Evolutionary conservation across 1,140 invertebrate genomes (phyloP).

Genomic region (Euwallacea fornicatus): DNA sequence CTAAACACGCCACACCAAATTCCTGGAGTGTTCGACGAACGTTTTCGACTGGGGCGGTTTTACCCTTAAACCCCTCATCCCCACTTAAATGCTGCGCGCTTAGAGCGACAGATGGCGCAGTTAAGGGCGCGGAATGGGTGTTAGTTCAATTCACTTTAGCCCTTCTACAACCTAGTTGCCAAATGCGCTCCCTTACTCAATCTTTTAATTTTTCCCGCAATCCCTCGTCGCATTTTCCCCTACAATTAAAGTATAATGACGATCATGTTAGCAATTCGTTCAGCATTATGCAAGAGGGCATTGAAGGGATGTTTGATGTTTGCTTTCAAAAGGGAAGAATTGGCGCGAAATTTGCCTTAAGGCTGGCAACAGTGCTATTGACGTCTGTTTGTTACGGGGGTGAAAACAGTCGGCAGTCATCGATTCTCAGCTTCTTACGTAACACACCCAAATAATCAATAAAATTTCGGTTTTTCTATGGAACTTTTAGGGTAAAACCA

Average conservation of each 20-base stretch:
- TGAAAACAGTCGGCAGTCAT: conserved; percentile 5
- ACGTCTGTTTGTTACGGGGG: neutral
- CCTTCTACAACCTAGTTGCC: conserved; percentile 12
- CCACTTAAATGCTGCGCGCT: conserved; percentile 41
- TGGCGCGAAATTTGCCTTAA: neutral
- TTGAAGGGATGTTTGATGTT: neutral
- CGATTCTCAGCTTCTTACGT: conserved; percentile 2
- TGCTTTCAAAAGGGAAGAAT: neutral
- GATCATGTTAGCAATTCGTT: no score
- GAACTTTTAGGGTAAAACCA: no score
- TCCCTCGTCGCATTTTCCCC: no score
- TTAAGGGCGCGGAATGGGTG: conserved; percentile 41
- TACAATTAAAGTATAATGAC: no score
- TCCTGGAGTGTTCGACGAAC: conserved; percentile 44
- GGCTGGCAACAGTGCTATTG: conserved; percentile 8
- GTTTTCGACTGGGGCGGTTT: conserved; percentile 39
- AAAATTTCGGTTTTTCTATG: neutral
- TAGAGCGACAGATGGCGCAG: conserved; percentile 43
- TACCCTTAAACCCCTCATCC: conserved; percentile 18
- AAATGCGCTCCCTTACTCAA: neutral
- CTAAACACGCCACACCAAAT: conserved; percentile 42
- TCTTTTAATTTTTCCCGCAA: no score
- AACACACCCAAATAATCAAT: conserved; percentile 5
- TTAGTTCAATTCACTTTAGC: conserved; percentile 16
- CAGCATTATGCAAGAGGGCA: no score